Evolutionary conservation across 2,113 vertebrate species (phyloP).

Genomic region (Tragelaphus scriptus): DNA sequence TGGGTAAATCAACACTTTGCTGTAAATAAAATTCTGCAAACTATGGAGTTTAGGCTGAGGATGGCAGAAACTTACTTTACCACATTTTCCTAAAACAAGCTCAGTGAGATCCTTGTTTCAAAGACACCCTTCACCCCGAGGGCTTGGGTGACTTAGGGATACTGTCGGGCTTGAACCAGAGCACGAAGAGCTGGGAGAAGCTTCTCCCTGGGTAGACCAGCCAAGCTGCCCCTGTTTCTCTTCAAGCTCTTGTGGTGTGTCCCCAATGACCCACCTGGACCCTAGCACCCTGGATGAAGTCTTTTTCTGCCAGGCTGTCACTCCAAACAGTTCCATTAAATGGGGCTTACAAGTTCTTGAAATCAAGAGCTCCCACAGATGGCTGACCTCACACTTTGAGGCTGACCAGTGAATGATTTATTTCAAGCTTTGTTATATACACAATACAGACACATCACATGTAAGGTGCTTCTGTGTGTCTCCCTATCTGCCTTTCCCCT

Average conservation of each 20-base stretch:
- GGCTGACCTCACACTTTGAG: background rate
- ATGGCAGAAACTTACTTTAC: background rate
- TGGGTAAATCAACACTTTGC: constrained; percentile 15
- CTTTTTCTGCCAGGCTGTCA: background rate
- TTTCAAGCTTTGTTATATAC: background rate
- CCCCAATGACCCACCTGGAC: background rate
- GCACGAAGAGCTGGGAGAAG: background rate
- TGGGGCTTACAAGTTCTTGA: background rate
- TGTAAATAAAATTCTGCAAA: constrained; percentile 10
- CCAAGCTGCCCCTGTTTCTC: rapidly evolving
- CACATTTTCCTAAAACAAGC: background rate
- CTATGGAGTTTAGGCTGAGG: background rate
- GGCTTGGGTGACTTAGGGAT: background rate
- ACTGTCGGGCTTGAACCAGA: background rate
- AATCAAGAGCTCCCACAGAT: background rate
- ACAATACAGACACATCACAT: background rate
- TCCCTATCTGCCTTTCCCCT: rapidly evolving
- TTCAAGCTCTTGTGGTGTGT: rapidly evolving
- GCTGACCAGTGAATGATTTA: too few relatives aligned
- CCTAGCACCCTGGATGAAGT: background rate
- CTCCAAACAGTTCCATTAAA: background rate
- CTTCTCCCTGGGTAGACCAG: background rate
- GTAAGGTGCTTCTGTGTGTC: rapidly evolving
- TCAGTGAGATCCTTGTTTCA: background rate
- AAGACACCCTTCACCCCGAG: rapidly evolving